These are phyloP conservation scores for Ooceraea biroi DNA, from an alignment of 1,140 invertebrate species.

Conservation along the genomic window DNA sequence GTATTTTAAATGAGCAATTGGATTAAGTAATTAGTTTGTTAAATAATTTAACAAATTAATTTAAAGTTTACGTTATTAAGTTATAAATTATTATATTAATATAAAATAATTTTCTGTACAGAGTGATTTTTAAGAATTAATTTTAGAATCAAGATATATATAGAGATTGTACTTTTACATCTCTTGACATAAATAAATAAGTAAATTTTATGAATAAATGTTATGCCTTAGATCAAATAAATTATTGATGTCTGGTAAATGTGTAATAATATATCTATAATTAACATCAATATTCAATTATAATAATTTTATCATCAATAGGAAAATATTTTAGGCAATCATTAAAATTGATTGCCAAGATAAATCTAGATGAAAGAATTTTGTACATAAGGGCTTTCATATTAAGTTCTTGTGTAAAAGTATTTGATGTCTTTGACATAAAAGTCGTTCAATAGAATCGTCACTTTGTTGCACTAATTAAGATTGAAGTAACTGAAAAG, in stretches of 20 bases:
- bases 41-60: too few relatives aligned
- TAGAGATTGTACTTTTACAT: too few relatives aligned
- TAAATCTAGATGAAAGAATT: slow-evolving; percentile 19
- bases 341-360: not conserved
- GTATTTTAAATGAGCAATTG: too few relatives aligned
- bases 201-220: too few relatives aligned
- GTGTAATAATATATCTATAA: too few relatives aligned
- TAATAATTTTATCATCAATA: not conserved
- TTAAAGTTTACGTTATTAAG: too few relatives aligned
- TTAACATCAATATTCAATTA: not conserved
- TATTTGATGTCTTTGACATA: not conserved
- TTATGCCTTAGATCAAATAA: not conserved
- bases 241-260: not conserved
- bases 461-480: slow-evolving; percentile 21
- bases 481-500: not conserved
- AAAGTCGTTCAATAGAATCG: slow-evolving; percentile 5
- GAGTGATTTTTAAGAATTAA: slow-evolving; percentile 1
- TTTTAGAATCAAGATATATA: not conserved
- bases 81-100: not conserved
- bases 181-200: too few relatives aligned
- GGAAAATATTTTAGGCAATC: not conserved
- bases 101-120: not conserved
- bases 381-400: too few relatives aligned
- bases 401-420: not conserved
- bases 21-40: too few relatives aligned